Conservation (phyloP, 2,797 vertebrate genomes). For the Loris lydekkerianus region DNA sequence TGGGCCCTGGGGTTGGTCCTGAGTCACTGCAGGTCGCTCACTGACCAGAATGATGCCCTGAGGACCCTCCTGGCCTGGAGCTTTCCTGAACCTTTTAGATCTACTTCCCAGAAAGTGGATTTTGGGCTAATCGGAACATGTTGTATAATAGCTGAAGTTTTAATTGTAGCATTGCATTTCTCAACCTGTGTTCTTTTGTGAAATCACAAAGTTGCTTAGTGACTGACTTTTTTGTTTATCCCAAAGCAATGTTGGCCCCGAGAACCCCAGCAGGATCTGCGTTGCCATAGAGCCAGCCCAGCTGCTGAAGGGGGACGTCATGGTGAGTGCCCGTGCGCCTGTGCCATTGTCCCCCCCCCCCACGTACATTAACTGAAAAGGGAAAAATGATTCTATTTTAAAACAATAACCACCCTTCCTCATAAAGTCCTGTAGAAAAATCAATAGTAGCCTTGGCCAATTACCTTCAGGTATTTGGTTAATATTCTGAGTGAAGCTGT, state of each 20-base stretch:
- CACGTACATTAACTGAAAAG: neutral
- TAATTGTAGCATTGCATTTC: rapidly evolving
- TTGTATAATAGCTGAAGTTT: neutral
- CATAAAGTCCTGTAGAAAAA: neutral
- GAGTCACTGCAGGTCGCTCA: neutral
- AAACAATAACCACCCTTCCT: neutral
- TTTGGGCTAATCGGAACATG: rapidly evolving
- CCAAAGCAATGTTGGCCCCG: constrained; percentile 88
- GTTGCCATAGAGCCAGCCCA: constrained; percentile 95
- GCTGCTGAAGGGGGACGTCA: constrained; percentile 97
- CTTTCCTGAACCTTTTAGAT: neutral
- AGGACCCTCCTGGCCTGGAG: neutral
- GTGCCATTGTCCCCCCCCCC: neutral
- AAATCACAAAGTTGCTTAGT: rapidly evolving
- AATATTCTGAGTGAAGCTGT: constrained; percentile 44
- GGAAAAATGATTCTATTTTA: neutral
- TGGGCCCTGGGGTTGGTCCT: neutral
- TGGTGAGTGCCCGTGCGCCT: constrained; percentile 89
- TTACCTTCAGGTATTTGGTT: neutral
- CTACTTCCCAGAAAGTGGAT: neutral
- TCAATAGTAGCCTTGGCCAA: neutral
- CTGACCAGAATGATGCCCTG: rapidly evolving
- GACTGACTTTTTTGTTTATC: neutral
- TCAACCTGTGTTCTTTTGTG: rapidly evolving
- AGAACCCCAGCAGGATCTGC: constrained; percentile 92